Evolutionary conservation across 2,113 vertebrate species (phyloP).

Genomic region (Pachyramphus minor): DNA sequence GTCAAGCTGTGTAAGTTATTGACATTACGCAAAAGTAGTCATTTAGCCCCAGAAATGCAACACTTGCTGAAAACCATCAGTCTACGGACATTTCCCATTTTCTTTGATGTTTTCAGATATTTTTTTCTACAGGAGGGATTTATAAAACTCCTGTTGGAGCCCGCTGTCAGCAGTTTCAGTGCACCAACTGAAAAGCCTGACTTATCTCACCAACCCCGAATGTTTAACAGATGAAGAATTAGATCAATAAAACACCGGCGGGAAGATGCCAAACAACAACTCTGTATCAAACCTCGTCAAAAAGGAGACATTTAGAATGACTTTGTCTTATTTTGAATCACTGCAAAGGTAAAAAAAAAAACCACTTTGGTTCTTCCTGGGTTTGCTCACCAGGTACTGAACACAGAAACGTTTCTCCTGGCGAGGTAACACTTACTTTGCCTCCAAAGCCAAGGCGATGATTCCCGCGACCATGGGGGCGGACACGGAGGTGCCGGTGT

Average conservation of each 20-base stretch:
- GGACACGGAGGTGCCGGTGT: slow-evolving; percentile 79
- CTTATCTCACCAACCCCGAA: background rate
- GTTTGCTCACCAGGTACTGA: background rate
- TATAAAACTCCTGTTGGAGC: background rate
- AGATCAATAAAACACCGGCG: slow-evolving; percentile 19
- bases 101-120: background rate
- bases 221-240: background rate
- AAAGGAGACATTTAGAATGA: background rate
- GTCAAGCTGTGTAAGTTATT: background rate
- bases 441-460: slow-evolving; percentile 79
- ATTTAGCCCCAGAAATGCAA: background rate
- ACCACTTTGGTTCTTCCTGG: background rate
- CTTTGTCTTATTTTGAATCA: background rate
- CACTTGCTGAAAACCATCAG: background rate
- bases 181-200: background rate
- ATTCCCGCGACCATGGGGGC: slow-evolving; percentile 81
- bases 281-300: background rate
- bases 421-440: slow-evolving; percentile 70
- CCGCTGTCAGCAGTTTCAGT: background rate
- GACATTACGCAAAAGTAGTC: background rate
- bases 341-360: background rate
- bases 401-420: background rate
- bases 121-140: background rate
- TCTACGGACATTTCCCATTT: background rate
- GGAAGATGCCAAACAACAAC: background rate